Evolutionary conservation across 2,113 vertebrate genomes (phyloP).

Genomic region (Marmota flaviventris): DNA sequence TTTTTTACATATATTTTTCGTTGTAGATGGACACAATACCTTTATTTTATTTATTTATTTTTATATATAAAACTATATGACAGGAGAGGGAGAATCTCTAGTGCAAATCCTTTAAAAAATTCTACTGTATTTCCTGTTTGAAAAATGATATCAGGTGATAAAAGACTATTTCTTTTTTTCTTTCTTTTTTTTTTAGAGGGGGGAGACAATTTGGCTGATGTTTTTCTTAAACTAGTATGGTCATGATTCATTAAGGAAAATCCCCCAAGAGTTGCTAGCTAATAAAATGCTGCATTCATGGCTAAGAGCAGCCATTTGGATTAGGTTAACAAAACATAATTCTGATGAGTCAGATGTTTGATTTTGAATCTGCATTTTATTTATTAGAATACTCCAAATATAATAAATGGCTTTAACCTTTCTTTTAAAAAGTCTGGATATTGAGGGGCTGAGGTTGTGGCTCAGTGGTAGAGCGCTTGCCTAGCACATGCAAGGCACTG

Average conservation of each 20-base stretch:
- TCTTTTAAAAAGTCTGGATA: background rate
- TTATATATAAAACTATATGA: no score
- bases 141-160: no score
- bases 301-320: background rate
- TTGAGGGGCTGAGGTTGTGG: no score
- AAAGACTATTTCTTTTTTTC: no score
- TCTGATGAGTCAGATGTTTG: slow-evolving; percentile 50
- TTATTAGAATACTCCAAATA: slow-evolving; percentile 57
- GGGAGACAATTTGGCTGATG: background rate
- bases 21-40: no score
- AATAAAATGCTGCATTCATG: background rate
- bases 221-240: background rate
- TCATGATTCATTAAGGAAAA: slow-evolving; percentile 41
- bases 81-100: no score
- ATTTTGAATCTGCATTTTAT: slow-evolving; percentile 51
- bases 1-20: background rate
- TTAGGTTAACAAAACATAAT: slow-evolving; percentile 32
- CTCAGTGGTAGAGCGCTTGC: no score
- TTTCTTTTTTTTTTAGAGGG: no score
- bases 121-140: no score
- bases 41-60: no score
- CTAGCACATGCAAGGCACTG: no score
- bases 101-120: no score
- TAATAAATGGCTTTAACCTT: slow-evolving; percentile 35
- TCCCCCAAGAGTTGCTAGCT: background rate